These are phyloP conservation scores for Ochropacha duplaris DNA, from an alignment of 2,888 invertebrate species.

Conservation along the genomic window DNA sequence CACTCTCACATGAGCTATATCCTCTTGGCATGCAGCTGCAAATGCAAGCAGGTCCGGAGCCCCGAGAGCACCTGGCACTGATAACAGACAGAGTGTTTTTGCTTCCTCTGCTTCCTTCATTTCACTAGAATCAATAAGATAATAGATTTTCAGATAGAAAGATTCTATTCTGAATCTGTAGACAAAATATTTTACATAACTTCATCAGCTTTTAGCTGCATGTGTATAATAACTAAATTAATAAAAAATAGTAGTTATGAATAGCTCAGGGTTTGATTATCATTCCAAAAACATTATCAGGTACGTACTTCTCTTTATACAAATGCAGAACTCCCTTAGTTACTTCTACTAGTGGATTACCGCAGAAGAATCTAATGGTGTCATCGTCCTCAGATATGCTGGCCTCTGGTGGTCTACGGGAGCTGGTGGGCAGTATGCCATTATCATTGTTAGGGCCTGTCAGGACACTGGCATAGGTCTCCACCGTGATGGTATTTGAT, in stretches of 20 bases:
- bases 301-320: conserved; percentile 97
- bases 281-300: no score
- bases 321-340: conserved; percentile 98
- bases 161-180: no score
- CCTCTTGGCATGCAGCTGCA: conserved; percentile 95
- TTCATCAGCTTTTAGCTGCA: no score
- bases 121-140: conserved; percentile 87
- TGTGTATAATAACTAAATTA: no score
- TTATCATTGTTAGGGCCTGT: conserved; percentile 78
- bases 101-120: conserved; percentile 89
- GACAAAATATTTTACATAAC: no score
- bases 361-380: conserved; percentile 93
- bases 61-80: conserved; percentile 94
- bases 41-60: conserved; percentile 97
- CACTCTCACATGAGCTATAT: conserved; percentile 95
- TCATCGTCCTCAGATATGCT: conserved; percentile 64
- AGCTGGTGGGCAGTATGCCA: conserved; percentile 84
- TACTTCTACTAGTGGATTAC: conserved; percentile 98
- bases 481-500: conserved; percentile 88
- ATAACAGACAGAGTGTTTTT: conserved; percentile 93
- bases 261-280: no score
- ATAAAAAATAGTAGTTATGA: no score
- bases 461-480: conserved; percentile 88
- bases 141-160: no score
- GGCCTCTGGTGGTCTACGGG: conserved; percentile 77